Percentiles rank a stretch among this genome's conserved stretches.
phyloP scores from a whole-genome alignment of 1,140 invertebrate species.

The Drosophila fuyamai region DNA sequence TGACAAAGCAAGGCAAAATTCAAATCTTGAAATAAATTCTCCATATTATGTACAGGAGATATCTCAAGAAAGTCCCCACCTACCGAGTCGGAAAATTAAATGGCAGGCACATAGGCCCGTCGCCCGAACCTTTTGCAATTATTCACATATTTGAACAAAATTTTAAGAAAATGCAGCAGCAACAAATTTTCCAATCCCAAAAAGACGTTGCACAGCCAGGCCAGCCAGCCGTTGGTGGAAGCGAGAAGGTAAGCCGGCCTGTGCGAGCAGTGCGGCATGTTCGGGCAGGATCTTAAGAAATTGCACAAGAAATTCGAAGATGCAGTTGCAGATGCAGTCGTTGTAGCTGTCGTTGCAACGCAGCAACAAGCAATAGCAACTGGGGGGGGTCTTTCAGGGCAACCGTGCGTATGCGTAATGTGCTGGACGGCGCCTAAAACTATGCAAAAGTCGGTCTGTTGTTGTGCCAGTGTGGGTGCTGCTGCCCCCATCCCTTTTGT shows the following conservation, averaged over 20 bases:
- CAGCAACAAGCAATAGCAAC: constrained; percentile 10
- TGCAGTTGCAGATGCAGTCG: constrained; percentile 47
- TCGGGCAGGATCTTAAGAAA: constrained; percentile 70
- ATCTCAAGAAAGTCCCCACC: constrained; percentile 18
- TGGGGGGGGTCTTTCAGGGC: constrained; percentile 33
- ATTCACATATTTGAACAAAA: constrained; percentile 79
- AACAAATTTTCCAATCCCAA: constrained; percentile 69
- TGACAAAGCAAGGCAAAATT: constrained; percentile 60
- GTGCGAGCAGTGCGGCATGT: constrained; percentile 43
- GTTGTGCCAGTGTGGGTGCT: constrained; percentile 8
- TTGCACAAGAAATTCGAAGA: constrained; percentile 70
- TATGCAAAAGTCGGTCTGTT: constrained; percentile 64
- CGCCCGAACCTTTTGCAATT: constrained; percentile 62
- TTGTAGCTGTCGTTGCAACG: constrained; percentile 26
- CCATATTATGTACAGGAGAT: constrained; percentile 46
- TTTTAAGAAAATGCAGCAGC: constrained; percentile 82
- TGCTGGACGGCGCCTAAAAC: constrained; percentile 58
- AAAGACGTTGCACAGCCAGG: constrained; percentile 52
- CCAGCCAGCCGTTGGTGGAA: constrained; percentile 36
- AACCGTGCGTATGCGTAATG: constrained; percentile 71
- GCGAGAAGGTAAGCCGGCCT: constrained; percentile 39
- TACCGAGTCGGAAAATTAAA: constrained; percentile 42
- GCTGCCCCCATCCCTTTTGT: neutral
- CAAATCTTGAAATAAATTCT: constrained; percentile 64
- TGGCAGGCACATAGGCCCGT: constrained; percentile 54